These are phyloP conservation scores for Carcharodon carcharias DNA, from an alignment of 2,797 vertebrate species.

Conservation along the genomic window DNA sequence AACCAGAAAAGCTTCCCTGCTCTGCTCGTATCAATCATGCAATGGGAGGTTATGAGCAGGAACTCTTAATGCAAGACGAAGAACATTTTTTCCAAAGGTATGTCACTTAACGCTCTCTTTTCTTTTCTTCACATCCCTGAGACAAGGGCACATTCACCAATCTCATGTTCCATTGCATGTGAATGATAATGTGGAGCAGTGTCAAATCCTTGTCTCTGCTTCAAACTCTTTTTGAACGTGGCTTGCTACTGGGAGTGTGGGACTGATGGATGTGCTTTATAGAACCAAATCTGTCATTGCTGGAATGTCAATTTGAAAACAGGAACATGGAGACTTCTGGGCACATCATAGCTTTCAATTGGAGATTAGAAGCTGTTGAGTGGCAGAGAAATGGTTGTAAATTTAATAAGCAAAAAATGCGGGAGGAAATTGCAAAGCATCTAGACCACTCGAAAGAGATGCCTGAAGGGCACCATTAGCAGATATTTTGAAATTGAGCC, in stretches of 20 bases:
- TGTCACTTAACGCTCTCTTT: not conserved
- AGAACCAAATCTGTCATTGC: not conserved
- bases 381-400: not conserved
- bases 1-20: conserved; percentile 81
- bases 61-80: conserved; percentile 74
- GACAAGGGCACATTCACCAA: not conserved
- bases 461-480: not conserved
- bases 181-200: not conserved
- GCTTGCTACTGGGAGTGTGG: not conserved
- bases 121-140: not conserved
- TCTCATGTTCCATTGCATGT: not conserved
- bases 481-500: not conserved
- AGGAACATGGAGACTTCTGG: not conserved
- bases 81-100: conserved; percentile 84
- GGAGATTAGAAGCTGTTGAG: not conserved
- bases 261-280: not conserved
- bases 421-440: not conserved
- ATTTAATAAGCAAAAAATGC: not conserved
- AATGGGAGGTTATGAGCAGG: conserved; percentile 87
- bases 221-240: not conserved
- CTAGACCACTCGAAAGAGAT: not conserved
- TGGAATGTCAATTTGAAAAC: not conserved
- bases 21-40: conserved; percentile 82
- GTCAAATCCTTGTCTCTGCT: not conserved
- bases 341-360: not conserved